Evolutionary conservation across 2,888 invertebrate genomes (phyloP).

Genomic region (Aricia artaxerxes): DNA sequence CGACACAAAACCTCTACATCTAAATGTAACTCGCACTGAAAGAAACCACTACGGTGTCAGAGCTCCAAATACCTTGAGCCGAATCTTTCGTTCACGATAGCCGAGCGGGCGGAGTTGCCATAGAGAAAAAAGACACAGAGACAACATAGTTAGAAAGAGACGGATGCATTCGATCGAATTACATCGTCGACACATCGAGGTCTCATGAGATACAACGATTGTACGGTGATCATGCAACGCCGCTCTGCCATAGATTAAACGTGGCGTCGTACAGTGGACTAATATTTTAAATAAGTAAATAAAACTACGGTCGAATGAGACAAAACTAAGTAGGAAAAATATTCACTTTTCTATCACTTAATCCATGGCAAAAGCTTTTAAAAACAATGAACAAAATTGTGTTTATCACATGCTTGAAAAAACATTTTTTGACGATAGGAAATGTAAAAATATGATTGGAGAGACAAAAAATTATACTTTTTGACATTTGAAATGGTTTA

Average conservation of each 20-base stretch:
- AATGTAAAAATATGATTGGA: conserved; percentile 23
- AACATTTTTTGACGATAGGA: conserved; percentile 14
- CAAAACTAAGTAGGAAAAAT: not conserved
- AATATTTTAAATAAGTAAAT: not conserved
- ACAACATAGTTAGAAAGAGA: conserved; percentile 82
- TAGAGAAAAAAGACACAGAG: conserved; percentile 85
- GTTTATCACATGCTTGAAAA: conserved; percentile 32
- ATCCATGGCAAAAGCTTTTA: conserved; percentile 38
- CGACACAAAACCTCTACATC: conserved; percentile 73
- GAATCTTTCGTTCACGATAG: conserved; percentile 82
- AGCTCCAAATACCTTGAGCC: conserved; percentile 66
- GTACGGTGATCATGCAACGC: conserved; percentile 55
- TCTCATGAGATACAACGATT: conserved; percentile 47
- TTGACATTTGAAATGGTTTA: not conserved
- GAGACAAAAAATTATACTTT: not conserved
- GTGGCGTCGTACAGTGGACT: not conserved
- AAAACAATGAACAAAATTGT: conserved; percentile 37
- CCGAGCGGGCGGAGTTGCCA: conserved; percentile 84
- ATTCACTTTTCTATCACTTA: not conserved
- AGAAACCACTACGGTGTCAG: conserved; percentile 65
- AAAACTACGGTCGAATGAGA: conserved; percentile 2
- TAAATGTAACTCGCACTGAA: conserved; percentile 65
- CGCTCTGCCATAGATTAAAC: conserved; percentile 37
- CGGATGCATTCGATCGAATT: conserved; percentile 75
- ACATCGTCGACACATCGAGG: conserved; percentile 40